phyloP scores from a whole-genome alignment of 2,888 invertebrate species.

The Elegia similella region DNA sequence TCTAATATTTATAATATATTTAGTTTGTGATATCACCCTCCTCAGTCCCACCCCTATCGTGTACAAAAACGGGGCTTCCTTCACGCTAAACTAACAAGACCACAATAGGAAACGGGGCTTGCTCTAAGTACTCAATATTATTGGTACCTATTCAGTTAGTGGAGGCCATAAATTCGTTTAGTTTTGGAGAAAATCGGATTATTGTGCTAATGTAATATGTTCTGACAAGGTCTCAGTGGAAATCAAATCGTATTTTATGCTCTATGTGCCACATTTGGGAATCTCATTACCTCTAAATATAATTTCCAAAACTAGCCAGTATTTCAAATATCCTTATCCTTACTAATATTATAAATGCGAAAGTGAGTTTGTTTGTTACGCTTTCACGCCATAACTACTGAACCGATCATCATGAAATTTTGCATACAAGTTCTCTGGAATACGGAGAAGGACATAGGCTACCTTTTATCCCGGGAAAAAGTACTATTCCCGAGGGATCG shows the following conservation, averaged over 20 bases:
- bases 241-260: not conserved
- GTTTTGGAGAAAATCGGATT: not conserved
- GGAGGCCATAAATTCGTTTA: not conserved
- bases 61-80: slow-evolving; percentile 51
- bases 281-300: not conserved
- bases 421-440: no score
- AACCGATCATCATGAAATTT: no score
- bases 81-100: slow-evolving; percentile 41
- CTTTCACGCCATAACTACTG: no score
- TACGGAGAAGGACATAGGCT: no score
- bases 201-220: not conserved
- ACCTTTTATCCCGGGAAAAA: no score
- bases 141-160: not conserved
- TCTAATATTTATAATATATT: not conserved
- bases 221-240: not conserved
- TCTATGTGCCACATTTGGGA: not conserved
- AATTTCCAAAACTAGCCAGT: not conserved
- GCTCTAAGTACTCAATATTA: not conserved
- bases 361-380: no score
- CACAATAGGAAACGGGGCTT: slow-evolving; percentile 13
- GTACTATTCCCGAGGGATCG: no score
- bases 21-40: slow-evolving; percentile 13
- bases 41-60: slow-evolving; percentile 46
- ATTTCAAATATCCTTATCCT: no score
- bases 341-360: no score